These are phyloP conservation scores for Natator depressus DNA, from an alignment of 2,113 vertebrate species.

Conservation along the genomic window DNA sequence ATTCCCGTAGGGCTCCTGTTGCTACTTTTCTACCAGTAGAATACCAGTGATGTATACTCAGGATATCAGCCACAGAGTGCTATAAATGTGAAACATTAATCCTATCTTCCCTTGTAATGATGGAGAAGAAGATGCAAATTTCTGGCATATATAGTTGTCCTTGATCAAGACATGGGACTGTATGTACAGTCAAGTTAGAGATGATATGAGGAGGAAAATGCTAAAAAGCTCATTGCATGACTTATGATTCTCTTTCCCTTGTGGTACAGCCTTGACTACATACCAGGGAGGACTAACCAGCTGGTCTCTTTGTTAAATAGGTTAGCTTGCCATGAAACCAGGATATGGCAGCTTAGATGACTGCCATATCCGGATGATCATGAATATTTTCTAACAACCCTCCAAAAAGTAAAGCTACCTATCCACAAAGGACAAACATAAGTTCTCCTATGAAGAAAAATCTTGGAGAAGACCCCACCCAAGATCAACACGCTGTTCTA, in stretches of 20 bases:
- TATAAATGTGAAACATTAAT: background rate
- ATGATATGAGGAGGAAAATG: background rate
- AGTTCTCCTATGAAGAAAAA: constrained; percentile 36
- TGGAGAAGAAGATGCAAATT: background rate
- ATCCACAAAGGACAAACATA: constrained; percentile 25
- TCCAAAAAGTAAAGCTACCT: constrained; percentile 45
- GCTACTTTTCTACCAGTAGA: background rate
- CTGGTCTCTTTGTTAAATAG: constrained; percentile 51
- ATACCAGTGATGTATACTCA: background rate
- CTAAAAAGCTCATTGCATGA: constrained; percentile 8
- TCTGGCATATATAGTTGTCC: background rate
- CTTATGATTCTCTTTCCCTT: constrained; percentile 5
- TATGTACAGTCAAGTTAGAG: background rate
- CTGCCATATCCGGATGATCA: constrained; percentile 40
- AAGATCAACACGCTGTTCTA: background rate
- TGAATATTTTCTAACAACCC: constrained; percentile 51
- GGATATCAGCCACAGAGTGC: background rate
- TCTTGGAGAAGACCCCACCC: background rate
- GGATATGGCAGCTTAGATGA: constrained; percentile 52
- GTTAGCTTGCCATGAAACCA: constrained; percentile 68
- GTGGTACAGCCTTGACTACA: constrained; percentile 51
- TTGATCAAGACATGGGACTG: background rate
- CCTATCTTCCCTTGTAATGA: background rate
- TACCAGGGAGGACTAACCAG: constrained; percentile 46
- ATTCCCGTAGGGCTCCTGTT: background rate